Percentiles rank a stretch among this genome's conserved stretches.
Evolutionary conservation across 1,140 invertebrate species (phyloP).

Genomic region (Bombus turneri): DNA sequence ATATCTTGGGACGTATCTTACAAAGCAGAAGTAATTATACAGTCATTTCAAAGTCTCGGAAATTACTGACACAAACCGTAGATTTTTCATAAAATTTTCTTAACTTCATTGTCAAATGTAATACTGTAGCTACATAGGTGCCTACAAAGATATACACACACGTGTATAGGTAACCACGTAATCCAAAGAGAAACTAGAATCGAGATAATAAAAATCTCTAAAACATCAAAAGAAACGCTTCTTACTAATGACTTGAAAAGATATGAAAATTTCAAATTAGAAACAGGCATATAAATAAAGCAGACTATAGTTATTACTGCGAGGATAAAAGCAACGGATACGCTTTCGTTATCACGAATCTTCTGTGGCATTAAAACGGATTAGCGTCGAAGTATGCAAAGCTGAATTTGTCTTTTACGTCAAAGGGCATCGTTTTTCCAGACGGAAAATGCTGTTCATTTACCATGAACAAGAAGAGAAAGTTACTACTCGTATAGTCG

Average conservation of each 20-base stretch:
- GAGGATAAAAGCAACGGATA: not conserved
- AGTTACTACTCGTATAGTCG: not conserved
- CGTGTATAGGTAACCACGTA: no score
- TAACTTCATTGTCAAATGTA: not conserved
- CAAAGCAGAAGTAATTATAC: not conserved
- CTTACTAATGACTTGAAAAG: not conserved
- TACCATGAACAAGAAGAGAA: not conserved
- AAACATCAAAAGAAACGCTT: not conserved
- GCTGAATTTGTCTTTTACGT: not conserved
- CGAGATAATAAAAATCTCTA: not conserved
- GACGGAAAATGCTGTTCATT: not conserved
- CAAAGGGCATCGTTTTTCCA: not conserved
- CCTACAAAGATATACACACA: no score
- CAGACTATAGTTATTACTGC: constrained; percentile 16
- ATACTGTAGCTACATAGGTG: not conserved
- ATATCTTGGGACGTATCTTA: not conserved
- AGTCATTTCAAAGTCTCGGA: no score
- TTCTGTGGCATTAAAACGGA: constrained; percentile 11
- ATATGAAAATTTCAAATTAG: not conserved
- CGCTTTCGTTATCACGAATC: not conserved
- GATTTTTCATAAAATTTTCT: not conserved
- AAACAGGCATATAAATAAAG: not conserved
- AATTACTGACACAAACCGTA: not conserved
- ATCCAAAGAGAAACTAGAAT: not conserved
- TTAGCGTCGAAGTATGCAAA: constrained; percentile 12